phyloP scores from a whole-genome alignment of 2,888 invertebrate genomes.

The Eupithecia subumbrata region DNA sequence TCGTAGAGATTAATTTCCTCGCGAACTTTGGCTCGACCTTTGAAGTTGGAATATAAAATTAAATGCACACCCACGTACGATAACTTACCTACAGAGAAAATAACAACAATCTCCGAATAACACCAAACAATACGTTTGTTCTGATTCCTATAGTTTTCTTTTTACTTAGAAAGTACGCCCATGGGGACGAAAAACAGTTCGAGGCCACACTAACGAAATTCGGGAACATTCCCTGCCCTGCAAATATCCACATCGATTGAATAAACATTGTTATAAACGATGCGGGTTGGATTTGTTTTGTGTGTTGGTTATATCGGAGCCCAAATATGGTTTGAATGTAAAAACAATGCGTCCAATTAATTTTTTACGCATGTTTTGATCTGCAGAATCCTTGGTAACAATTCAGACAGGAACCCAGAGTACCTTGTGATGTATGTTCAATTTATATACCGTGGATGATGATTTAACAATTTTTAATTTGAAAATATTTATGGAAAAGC shows the following conservation, averaged over 20 bases:
- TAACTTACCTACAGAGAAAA: neutral
- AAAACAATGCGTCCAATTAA: slow-evolving; percentile 21
- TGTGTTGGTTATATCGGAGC: slow-evolving; percentile 5
- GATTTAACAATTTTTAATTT: neutral
- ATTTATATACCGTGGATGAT: neutral
- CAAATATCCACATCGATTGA: neutral
- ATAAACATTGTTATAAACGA: slow-evolving; percentile 10
- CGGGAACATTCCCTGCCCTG: neutral
- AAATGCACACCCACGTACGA: neutral
- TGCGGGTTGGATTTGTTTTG: neutral
- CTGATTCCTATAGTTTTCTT: neutral
- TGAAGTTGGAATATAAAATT: neutral
- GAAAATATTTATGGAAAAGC: neutral
- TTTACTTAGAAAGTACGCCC: neutral
- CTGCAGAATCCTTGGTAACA: neutral
- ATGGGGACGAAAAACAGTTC: neutral
- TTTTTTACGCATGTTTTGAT: slow-evolving; percentile 19
- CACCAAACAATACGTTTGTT: neutral
- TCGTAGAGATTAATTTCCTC: neutral
- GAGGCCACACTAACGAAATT: neutral
- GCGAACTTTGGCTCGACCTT: neutral
- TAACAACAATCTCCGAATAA: neutral
- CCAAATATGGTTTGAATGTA: neutral
- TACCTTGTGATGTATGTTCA: neutral
- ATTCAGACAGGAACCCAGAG: neutral